Conservation (phyloP, 2,113 vertebrate genomes). For the Lasiurus cinereus region DNA sequence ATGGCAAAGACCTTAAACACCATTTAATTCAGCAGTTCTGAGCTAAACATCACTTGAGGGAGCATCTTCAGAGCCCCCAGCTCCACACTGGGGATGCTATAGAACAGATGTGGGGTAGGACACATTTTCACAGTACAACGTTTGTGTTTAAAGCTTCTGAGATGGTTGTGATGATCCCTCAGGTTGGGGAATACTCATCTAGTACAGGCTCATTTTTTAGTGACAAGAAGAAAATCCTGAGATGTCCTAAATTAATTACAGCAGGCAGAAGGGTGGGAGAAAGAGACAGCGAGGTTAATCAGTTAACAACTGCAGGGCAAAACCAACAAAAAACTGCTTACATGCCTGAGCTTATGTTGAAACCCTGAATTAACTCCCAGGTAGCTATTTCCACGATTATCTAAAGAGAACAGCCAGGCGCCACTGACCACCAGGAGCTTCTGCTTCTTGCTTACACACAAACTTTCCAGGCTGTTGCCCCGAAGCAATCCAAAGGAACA, state of each 20-base stretch:
- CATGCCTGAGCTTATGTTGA: background rate
- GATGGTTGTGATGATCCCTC: background rate
- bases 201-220: background rate
- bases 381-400: background rate
- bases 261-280: background rate
- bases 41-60: background rate
- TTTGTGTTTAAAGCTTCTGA: background rate
- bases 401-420: background rate
- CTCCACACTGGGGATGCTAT: background rate
- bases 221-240: background rate
- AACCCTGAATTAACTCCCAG: background rate
- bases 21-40: background rate
- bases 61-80: background rate
- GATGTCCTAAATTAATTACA: background rate
- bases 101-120: background rate
- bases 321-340: background rate
- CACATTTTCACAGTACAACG: background rate
- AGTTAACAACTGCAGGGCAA: background rate
- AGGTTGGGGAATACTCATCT: background rate
- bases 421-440: background rate
- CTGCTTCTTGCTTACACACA: background rate
- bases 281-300: background rate
- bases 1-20: background rate
- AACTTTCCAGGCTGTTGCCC: background rate
- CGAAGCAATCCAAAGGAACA: background rate